Evolutionary conservation across 2,888 invertebrate genomes (phyloP).

Genomic region (Achlya flavicornis): DNA sequence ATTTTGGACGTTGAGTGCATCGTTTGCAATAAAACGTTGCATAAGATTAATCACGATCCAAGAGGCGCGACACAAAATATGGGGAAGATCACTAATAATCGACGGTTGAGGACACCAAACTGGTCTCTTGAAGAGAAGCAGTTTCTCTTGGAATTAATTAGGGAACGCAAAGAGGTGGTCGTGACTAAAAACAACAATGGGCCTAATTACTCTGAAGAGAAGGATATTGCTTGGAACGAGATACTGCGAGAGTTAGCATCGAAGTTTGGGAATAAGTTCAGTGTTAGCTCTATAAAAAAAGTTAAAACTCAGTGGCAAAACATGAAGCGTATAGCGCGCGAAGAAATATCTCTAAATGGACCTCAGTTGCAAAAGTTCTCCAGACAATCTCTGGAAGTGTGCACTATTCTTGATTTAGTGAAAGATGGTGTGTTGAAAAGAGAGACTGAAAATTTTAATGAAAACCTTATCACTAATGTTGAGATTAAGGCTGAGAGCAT

Average conservation of each 20-base stretch:
- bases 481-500: conserved; percentile 75
- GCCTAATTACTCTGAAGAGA: conserved; percentile 74
- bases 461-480: conserved; percentile 60
- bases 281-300: conserved; percentile 71
- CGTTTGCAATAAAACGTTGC: conserved; percentile 81
- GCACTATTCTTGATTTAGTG: conserved; percentile 64
- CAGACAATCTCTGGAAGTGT: conserved; percentile 69
- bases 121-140: conserved; percentile 79
- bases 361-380: conserved; percentile 58
- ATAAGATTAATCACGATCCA: conserved; percentile 72
- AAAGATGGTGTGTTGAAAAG: conserved; percentile 61
- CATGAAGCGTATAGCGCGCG: conserved; percentile 78
- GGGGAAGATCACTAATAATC: conserved; percentile 65
- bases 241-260: conserved; percentile 61
- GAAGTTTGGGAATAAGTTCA: conserved; percentile 73
- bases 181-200: conserved; percentile 72
- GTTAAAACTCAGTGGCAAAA: conserved; percentile 81
- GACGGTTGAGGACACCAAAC: conserved; percentile 73
- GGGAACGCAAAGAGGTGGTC: conserved; percentile 69
- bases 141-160: conserved; percentile 75
- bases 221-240: conserved; percentile 76
- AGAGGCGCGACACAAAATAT: conserved; percentile 55
- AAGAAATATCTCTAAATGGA: conserved; percentile 67
- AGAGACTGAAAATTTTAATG: conserved; percentile 56
- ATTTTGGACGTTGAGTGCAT: conserved; percentile 80